These are phyloP conservation scores for Rhinolophus sinicus DNA, from an alignment of 2,113 vertebrate genomes.

Conservation along the genomic window DNA sequence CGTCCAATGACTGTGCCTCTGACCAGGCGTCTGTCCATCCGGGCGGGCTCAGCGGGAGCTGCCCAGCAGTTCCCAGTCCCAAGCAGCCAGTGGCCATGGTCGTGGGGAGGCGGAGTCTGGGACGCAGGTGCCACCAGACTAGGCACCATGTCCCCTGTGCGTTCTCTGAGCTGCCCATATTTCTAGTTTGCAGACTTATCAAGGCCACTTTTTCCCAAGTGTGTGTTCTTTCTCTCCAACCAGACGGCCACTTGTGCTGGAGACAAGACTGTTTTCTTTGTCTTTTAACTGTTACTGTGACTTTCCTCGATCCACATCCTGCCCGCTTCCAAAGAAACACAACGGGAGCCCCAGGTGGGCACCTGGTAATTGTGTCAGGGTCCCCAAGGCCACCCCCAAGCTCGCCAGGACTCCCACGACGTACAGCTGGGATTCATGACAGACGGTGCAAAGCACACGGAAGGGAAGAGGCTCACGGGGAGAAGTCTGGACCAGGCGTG, in stretches of 20 bases:
- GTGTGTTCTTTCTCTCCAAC: neutral
- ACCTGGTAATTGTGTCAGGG: neutral
- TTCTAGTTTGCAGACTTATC: too few relatives aligned
- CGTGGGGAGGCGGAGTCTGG: fast-evolving
- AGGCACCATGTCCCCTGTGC: too few relatives aligned
- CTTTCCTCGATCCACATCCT: neutral
- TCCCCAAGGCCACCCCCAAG: neutral
- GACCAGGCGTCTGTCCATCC: too few relatives aligned
- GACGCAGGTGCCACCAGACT: fast-evolving
- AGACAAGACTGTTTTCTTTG: neutral
- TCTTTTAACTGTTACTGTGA: neutral
- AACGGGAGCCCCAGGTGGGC: neutral
- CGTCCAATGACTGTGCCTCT: neutral
- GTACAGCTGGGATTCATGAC: too few relatives aligned
- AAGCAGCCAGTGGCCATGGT: fast-evolving
- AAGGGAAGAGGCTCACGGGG: too few relatives aligned
- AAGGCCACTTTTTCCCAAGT: too few relatives aligned
- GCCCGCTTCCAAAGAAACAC: neutral
- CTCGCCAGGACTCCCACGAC: neutral
- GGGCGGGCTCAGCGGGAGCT: neutral
- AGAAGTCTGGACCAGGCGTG: too few relatives aligned
- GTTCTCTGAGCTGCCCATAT: fast-evolving
- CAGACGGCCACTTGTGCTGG: neutral
- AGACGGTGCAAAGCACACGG: too few relatives aligned
- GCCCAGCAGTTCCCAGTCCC: neutral